phyloP scores from a whole-genome alignment of 2,888 invertebrate genomes.

The Synergus gifuensis region DNA sequence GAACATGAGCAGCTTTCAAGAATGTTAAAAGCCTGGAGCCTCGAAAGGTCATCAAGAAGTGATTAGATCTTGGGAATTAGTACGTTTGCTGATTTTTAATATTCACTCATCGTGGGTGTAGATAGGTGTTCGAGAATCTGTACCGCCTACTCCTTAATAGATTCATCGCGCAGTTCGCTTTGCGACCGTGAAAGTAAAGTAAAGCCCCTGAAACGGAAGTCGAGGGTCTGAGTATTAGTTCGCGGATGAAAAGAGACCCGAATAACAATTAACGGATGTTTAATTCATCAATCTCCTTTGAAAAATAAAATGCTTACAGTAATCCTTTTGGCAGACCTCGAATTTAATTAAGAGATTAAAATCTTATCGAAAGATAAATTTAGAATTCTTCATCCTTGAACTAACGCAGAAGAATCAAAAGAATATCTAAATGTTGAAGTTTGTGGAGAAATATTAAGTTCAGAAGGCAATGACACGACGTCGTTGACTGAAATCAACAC shows the following conservation, averaged over 20 bases:
- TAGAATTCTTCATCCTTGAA: too few species aligned
- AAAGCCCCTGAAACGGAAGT: constrained; percentile 35
- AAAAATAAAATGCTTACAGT: neutral
- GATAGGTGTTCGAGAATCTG: constrained; percentile 31
- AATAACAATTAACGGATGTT: constrained; percentile 24
- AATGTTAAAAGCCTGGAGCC: neutral
- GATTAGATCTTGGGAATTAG: constrained; percentile 19
- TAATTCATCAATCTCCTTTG: constrained; percentile 18
- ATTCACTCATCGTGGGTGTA: constrained; percentile 27
- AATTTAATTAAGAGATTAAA: neutral
- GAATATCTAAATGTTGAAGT: neutral
- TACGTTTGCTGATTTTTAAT: constrained; percentile 8
- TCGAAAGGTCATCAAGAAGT: constrained; percentile 15
- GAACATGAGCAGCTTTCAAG: neutral
- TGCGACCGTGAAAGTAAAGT: constrained; percentile 16
- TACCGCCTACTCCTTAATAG: constrained; percentile 51
- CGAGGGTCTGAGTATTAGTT: constrained; percentile 12
- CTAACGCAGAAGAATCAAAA: too few species aligned
- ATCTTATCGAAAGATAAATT: neutral
- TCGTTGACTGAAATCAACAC: constrained; percentile 18
- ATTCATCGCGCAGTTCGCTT: neutral
- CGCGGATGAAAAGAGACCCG: constrained; percentile 17
- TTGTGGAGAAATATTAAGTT: neutral
- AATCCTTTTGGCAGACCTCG: neutral
- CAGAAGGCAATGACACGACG: neutral